Evolutionary conservation across 1,140 invertebrate species (phyloP).

Genomic region (Drosophila ohnishii): DNA sequence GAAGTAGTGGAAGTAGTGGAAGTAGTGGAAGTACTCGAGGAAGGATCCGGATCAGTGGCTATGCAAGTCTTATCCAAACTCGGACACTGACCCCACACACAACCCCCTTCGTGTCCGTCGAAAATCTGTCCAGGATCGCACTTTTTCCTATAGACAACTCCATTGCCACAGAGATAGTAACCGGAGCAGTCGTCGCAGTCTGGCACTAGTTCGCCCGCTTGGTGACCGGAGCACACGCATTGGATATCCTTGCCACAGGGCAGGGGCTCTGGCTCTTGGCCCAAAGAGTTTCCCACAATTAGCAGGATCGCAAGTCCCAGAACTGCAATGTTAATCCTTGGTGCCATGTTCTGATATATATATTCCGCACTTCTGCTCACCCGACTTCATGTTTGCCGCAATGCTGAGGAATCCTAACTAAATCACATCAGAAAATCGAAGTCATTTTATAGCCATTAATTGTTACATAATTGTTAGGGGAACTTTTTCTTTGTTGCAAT

Average conservation of each 20-base stretch:
- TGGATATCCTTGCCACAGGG: constrained; percentile 2
- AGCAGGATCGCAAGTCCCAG: constrained; percentile 8
- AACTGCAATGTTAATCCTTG: constrained; percentile 22
- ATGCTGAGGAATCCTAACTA: constrained; percentile 9
- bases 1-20: background rate
- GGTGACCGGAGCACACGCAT: constrained; percentile 44
- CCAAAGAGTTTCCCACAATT: background rate
- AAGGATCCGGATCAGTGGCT: background rate
- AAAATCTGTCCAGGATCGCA: constrained; percentile 36
- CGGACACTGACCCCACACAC: constrained; percentile 47
- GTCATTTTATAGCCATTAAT: constrained; percentile 28
- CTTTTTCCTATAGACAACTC: background rate
- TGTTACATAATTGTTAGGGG: background rate
- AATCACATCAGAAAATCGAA: background rate
- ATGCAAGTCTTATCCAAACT: constrained; percentile 23
- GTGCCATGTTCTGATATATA: background rate
- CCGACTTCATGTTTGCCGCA: constrained; percentile 35
- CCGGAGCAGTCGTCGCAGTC: constrained; percentile 54
- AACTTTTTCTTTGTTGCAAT: constrained; percentile 11
- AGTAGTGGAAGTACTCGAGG: background rate
- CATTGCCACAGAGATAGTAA: constrained; percentile 43
- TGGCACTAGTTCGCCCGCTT: constrained; percentile 23
- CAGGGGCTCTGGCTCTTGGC: background rate
- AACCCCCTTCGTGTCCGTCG: background rate
- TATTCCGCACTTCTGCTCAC: constrained; percentile 10